Conservation (phyloP, 2,113 vertebrate genomes). For the Orcinus orca region DNA sequence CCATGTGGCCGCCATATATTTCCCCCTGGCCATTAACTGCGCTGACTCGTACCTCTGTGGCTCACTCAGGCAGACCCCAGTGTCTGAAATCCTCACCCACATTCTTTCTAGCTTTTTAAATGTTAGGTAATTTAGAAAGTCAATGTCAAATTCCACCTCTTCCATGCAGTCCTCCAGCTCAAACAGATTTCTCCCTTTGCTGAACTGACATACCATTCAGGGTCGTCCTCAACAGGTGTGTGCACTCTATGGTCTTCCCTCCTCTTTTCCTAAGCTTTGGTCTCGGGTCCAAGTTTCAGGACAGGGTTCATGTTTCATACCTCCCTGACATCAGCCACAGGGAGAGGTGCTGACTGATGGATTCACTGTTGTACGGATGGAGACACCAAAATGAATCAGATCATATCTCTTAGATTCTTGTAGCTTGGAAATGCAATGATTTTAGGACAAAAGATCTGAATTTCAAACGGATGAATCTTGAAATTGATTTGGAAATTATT, state of each 20-base stretch:
- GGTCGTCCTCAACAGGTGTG: not conserved
- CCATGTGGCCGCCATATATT: rapidly evolving
- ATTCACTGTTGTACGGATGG: not conserved
- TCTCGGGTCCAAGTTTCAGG: not conserved
- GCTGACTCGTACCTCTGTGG: rapidly evolving
- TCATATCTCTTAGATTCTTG: not conserved
- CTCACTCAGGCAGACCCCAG: rapidly evolving
- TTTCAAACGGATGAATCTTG: not conserved
- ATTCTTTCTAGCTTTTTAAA: not conserved
- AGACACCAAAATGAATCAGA: not conserved
- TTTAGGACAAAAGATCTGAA: constrained; percentile 7
- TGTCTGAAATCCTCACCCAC: not conserved
- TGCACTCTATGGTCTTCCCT: rapidly evolving
- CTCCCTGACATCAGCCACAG: not conserved
- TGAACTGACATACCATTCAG: rapidly evolving
- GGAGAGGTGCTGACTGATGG: not conserved
- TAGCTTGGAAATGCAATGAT: not conserved
- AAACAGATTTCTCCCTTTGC: not conserved
- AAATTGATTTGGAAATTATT: constrained; percentile 23
- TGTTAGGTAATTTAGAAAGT: not conserved
- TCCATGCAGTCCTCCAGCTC: not conserved
- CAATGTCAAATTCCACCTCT: not conserved
- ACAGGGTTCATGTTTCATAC: not conserved
- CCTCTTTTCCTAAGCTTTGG: not conserved
- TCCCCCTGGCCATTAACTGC: too few relatives aligned